These are phyloP conservation scores for Caranx melampygus DNA, from an alignment of 2,113 vertebrate species.

Conservation along the genomic window DNA sequence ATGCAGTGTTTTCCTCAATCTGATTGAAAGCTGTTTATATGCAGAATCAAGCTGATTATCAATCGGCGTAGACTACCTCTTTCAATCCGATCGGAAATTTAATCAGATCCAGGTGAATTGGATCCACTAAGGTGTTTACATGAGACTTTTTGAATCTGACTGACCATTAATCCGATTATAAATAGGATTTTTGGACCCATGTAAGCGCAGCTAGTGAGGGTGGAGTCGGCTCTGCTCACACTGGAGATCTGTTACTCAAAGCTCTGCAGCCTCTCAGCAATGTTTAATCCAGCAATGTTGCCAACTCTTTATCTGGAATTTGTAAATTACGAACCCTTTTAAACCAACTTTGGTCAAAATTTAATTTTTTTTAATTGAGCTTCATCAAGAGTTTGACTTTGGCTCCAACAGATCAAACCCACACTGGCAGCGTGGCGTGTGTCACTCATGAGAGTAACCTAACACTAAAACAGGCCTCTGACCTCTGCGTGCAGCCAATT, in stretches of 20 bases:
- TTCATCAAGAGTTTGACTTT: not conserved
- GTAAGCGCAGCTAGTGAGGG: too few relatives aligned
- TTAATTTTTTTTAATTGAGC: not conserved
- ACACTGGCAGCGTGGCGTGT: slow-evolving; percentile 17
- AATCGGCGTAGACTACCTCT: too few relatives aligned
- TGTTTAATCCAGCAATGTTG: not conserved
- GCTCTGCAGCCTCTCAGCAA: not conserved
- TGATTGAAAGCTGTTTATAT: not conserved
- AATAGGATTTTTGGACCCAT: too few relatives aligned
- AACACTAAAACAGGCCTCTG: slow-evolving; percentile 56
- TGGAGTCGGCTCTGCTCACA: not conserved
- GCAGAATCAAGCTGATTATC: too few relatives aligned
- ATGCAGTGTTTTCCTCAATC: too few relatives aligned
- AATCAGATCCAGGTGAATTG: too few relatives aligned
- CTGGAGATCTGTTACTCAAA: not conserved
- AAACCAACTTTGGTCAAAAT: too few relatives aligned
- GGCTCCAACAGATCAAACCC: not conserved
- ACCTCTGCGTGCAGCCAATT: slow-evolving; percentile 61
- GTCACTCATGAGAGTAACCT: slow-evolving; percentile 36
- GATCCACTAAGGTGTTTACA: too few relatives aligned
- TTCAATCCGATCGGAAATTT: too few relatives aligned
- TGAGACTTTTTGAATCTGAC: too few relatives aligned
- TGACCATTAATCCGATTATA: too few relatives aligned
- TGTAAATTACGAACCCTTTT: too few relatives aligned
- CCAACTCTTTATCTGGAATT: not conserved